Evolutionary conservation across 2,113 vertebrate genomes (phyloP), one percentile per base, ranked within the genome.

Genomic region (Lasiurus borealis): DNA sequence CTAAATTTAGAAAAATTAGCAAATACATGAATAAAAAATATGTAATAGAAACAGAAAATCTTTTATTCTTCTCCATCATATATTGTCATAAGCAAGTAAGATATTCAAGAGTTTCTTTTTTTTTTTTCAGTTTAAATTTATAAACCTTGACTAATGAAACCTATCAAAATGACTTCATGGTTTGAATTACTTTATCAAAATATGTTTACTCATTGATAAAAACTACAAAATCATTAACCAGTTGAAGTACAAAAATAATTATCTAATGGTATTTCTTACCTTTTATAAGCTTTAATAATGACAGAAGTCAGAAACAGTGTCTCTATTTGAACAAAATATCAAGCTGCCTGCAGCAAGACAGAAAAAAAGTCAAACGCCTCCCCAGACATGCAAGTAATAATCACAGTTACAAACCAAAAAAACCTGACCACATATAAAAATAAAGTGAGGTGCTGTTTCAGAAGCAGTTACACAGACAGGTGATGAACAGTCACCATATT

Each of bases 321-420:
- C 18, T 90, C 34, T 77, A 7, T 69, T 44, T 85, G 29, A 92
- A 92, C 57, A 95, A 86, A 92, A 68, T 95, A 66, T 29, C 87
- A 88, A 94, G 69, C 73, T 93, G 31, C 50, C 44, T 88, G 29
- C 31, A 96, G 76, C 48, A 88, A 96, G 64, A 71, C 48, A 75
- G 48, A 94, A 88, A 95, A 27, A 93, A 90, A 96, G 62, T n/a
- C 73, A 95, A 96, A 97, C 94, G 72, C 68, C 54, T 88, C 82
- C 2, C 29, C 29, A 66, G 1, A 88, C 36, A 73, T 36, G n/a
- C 73, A 94, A 96, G 57, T 25, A 81, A 92, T 48, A 84, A 86
- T 71, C 87, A 78, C 44, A 34, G n/a, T 59, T 80, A 80, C 59
- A 93, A 93, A 91, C 76, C 85, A 72, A 87, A 90, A 86, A 73